Conservation (phyloP, 1,140 invertebrate species). For the Scaptomyza graminum region DNA sequence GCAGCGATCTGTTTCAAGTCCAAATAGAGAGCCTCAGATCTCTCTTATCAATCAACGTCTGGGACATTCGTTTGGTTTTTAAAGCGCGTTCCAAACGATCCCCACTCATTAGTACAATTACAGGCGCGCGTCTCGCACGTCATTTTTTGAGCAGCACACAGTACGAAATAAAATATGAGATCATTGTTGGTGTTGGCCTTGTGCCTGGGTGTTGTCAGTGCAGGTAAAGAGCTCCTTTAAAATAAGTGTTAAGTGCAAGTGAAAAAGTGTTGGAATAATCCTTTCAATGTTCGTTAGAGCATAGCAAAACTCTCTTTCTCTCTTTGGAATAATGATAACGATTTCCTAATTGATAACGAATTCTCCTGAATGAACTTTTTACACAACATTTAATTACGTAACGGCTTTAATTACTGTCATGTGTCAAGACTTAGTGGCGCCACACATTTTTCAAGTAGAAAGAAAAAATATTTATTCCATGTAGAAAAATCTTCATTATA, state of each 20-base stretch:
- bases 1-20: conserved; percentile 71
- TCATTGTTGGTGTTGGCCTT: conserved; percentile 68
- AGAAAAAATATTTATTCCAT: conserved; percentile 1
- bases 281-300: background rate
- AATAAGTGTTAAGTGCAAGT: conserved; percentile 4
- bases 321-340: background rate
- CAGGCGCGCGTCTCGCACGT: conserved; percentile 55
- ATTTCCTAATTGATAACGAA: conserved; percentile 3
- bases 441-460: background rate
- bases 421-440: conserved; percentile 20
- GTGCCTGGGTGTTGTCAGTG: conserved; percentile 69
- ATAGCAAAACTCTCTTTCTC: too few relatives aligned
- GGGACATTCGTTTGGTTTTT: conserved; percentile 55
- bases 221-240: conserved; percentile 63
- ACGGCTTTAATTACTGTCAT: conserved; percentile 26
- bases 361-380: conserved; percentile 55
- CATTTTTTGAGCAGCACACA: conserved; percentile 43
- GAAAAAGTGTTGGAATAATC: background rate
- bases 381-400: conserved; percentile 58
- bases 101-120: conserved; percentile 66
- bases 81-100: conserved; percentile 47
- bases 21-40: conserved; percentile 21
- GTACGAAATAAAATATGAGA: conserved; percentile 48
- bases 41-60: conserved; percentile 41
- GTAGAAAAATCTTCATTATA: background rate